Conservation (phyloP, 2,113 vertebrate genomes). For the Brachypodius melanocephalos region DNA sequence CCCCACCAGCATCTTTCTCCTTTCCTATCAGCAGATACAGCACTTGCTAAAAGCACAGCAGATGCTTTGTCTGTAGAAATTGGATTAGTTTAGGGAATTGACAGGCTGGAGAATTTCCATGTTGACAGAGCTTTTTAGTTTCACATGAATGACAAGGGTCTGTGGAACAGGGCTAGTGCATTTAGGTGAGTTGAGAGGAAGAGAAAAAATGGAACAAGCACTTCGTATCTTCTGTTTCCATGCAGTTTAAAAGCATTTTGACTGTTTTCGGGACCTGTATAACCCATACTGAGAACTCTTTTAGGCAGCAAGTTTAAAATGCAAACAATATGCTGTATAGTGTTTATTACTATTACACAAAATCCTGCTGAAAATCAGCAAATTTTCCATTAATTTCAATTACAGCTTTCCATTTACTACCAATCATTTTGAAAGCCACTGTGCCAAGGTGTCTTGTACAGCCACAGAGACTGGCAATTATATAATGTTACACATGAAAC, state of each 20-base stretch:
- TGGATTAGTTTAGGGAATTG: neutral
- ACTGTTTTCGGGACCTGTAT: neutral
- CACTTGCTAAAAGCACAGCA: neutral
- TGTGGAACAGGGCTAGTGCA: neutral
- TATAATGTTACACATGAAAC: neutral
- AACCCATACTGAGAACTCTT: neutral
- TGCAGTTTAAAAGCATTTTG: neutral
- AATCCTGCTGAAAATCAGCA: neutral
- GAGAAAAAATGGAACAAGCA: neutral
- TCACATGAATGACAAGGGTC: neutral
- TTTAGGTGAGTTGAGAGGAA: neutral
- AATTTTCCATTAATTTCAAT: neutral
- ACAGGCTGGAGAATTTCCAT: neutral
- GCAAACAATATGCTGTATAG: neutral
- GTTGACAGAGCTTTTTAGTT: constrained; percentile 23
- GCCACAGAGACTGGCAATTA: neutral
- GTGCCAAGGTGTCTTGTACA: neutral
- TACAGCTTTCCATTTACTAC: neutral
- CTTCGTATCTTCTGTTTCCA: neutral
- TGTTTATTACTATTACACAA: neutral
- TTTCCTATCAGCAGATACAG: neutral
- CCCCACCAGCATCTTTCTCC: neutral
- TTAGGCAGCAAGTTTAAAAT: neutral
- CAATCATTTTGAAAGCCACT: neutral
- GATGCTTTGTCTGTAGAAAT: neutral